A percentile compares a stretch with the other conserved stretches of the same genome.
phyloP scores from a whole-genome alignment of 2,113 vertebrate species.

The Mugil cephalus region DNA sequence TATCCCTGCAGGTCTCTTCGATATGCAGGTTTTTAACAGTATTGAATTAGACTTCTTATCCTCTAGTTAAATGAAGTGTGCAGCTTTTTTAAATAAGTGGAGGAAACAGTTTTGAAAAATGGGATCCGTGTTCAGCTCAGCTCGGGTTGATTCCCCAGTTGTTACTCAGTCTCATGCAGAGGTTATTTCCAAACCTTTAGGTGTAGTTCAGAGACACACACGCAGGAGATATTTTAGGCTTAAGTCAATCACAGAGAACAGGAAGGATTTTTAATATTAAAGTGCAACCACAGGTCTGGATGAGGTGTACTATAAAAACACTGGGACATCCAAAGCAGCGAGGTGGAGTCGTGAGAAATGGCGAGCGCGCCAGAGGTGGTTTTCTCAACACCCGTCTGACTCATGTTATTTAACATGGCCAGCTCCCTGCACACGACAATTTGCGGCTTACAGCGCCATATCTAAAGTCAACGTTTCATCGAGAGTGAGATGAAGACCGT shows the following conservation, averaged over 20 bases:
- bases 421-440: slow-evolving; percentile 65
- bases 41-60: no score
- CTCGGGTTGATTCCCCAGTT: slow-evolving; percentile 18
- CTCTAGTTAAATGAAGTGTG: background rate
- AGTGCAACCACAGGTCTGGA: slow-evolving; percentile 77
- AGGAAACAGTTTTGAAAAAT: slow-evolving; percentile 4
- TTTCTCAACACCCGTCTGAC: slow-evolving; percentile 80
- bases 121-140: slow-evolving; percentile 8
- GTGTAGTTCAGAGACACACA: slow-evolving; percentile 55
- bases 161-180: slow-evolving; percentile 4
- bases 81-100: background rate
- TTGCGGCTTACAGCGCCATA: slow-evolving; percentile 66
- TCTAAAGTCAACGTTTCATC: slow-evolving; percentile 64
- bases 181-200: slow-evolving; percentile 51
- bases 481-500: slow-evolving; percentile 67
- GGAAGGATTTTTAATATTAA: slow-evolving; percentile 68
- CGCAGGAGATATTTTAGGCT: slow-evolving; percentile 47
- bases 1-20: no score
- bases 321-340: slow-evolving; percentile 64
- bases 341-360: slow-evolving; percentile 78
- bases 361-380: slow-evolving; percentile 57
- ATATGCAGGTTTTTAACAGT: no score
- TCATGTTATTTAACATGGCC: slow-evolving; percentile 74
- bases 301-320: slow-evolving; percentile 73
- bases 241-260: slow-evolving; percentile 56